These are phyloP conservation scores for Enteromius paludinosus DNA, from an alignment of 2,797 vertebrate genomes.

Conservation along the genomic window DNA sequence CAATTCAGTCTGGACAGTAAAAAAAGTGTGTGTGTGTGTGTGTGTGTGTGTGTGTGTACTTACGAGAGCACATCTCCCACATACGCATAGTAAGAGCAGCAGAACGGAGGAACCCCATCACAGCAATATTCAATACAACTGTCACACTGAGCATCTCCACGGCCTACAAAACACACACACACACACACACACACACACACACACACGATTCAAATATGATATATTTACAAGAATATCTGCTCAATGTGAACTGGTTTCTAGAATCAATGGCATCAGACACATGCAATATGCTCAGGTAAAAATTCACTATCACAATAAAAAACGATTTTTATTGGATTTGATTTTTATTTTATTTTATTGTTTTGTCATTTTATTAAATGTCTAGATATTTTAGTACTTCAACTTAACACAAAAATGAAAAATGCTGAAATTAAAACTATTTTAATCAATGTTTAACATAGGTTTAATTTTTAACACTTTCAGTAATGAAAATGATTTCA, in stretches of 20 bases:
- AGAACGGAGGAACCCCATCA: conserved; percentile 87
- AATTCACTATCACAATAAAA: not conserved
- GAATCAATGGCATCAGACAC: not conserved
- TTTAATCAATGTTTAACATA: too few relatives aligned
- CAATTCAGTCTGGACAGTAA: not conserved
- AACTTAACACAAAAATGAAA: not conserved
- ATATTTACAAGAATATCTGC: not conserved
- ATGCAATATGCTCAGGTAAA: not conserved
- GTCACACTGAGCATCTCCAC: conserved; percentile 83
- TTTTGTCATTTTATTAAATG: not conserved
- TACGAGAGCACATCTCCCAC: conserved; percentile 91
- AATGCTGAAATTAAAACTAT: not conserved
- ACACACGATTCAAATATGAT: not conserved
- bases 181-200: not conserved
- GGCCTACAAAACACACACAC: conserved; percentile 74
- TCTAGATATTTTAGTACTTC: too few relatives aligned
- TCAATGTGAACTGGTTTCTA: not conserved
- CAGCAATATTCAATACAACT: conserved; percentile 92
- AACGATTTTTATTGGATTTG: not conserved
- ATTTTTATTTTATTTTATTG: not conserved
- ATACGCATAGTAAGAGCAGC: conserved; percentile 93
- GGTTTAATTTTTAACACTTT: not conserved
- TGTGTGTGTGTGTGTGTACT: conserved; percentile 68
- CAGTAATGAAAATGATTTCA: not conserved
- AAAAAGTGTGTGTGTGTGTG: not conserved